Base-by-base conservation (phyloP, 1,140 invertebrate genomes). In the Drosophila funebris region DNA sequence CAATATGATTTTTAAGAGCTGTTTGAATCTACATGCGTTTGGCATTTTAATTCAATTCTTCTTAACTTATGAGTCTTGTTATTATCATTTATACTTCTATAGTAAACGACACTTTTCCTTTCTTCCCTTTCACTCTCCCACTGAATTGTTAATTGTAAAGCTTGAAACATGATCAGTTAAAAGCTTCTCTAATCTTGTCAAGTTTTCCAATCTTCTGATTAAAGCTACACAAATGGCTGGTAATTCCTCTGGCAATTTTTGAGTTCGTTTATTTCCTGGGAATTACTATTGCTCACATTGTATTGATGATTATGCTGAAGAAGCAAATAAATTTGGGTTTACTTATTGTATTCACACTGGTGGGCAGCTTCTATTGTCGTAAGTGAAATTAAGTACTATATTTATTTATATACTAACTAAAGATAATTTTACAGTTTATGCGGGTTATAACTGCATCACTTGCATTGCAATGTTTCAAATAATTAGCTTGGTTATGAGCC, bases 291-390 rank as follows among this genome's bases (percentile, higher is more conserved):
- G 43, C 58, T 0, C 90, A 91, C 22, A 88, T 91, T 33, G 48
- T 90, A 1, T 31, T 89, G 0, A 91, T 91, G 90, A 91, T 91
- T 5, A 68, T 91, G 64, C 73, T 87, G 0, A 91, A 91, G 11
- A 91, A 91, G 48, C 72, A 73, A 1, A 72, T 91, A 3, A 88
- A 88, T 20, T 44, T 91, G 66, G 79, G 90, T 0, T 24, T 90
- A 0, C 64, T 91, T 0, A 90, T 91, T 31, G 68, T 89, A 2
- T 46, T 88, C 0, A 91, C 90, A 0, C 31, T 91, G 2, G 41
- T 68, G 0, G 90, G 90, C 6, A 83, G 90, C 1, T 91, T 91
- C 50, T 57, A 77, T 18, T 78, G 90, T 24, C 44, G 90, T 90
- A 66, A 88, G 85, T 81, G 4, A 0, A 1, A 5, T 14, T 13